phyloP scores from a whole-genome alignment of 2,113 vertebrate species.

The Hyaena hyaena region DNA sequence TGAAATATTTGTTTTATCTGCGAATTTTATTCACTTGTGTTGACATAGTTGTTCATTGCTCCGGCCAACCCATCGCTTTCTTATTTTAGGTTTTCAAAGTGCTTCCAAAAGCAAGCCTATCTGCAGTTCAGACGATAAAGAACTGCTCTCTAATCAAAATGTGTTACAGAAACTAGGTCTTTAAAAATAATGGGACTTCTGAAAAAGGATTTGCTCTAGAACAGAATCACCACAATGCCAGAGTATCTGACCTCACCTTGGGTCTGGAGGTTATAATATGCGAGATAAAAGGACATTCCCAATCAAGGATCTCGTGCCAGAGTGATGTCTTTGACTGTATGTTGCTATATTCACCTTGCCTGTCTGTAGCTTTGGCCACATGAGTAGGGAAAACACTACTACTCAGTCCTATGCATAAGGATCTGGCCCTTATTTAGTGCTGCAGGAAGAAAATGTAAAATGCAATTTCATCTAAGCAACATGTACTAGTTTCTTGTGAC shows the following conservation, averaged over 20 bases:
- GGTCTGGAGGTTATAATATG: not conserved
- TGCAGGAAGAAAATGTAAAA: not conserved
- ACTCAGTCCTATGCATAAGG: not conserved
- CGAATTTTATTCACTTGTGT: not conserved
- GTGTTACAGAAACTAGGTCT: not conserved
- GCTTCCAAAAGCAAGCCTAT: conserved; percentile 20
- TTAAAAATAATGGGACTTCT: not conserved
- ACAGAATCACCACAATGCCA: not conserved
- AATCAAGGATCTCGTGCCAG: not conserved
- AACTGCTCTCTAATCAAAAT: not conserved
- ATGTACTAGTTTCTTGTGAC: not conserved
- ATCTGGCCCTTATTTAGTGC: not conserved
- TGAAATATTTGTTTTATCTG: not conserved
- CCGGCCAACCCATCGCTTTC: not conserved
- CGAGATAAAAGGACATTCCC: not conserved
- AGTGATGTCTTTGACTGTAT: not conserved
- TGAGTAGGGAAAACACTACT: too few relatives aligned
- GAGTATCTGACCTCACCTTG: not conserved
- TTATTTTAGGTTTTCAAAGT: not conserved
- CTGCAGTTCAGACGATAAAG: not conserved
- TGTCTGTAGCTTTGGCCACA: not conserved
- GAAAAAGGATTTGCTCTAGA: not conserved
- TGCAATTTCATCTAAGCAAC: not conserved
- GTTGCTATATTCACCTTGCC: not conserved
- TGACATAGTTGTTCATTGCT: not conserved